Conservation (phyloP, 92 coral and sea anemone genomes). For the Siderastrea siderea region DNA sequence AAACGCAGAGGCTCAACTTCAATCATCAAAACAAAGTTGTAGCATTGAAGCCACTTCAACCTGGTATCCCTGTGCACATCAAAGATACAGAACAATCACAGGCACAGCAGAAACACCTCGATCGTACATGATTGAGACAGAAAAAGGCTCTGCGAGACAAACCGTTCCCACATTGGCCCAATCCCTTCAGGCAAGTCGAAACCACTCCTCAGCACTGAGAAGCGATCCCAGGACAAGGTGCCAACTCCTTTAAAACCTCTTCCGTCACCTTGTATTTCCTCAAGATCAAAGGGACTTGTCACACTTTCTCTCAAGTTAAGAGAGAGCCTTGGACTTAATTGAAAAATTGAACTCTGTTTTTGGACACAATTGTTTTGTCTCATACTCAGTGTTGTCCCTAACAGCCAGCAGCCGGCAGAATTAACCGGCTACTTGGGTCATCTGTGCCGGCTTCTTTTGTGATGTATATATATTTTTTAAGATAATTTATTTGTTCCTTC, state of each 20-base stretch:
- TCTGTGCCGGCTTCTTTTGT: no score
- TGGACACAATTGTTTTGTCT: no score
- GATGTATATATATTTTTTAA: no score
- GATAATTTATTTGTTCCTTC: no score
- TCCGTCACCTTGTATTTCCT: conserved; percentile 27
- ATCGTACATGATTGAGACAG: no score
- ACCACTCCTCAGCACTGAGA: not conserved
- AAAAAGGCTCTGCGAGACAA: not conserved
- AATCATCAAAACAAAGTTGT: conserved; percentile 29
- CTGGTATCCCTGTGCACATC: conserved; percentile 42
- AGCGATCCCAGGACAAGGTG: not conserved
- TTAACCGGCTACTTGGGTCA: no score
- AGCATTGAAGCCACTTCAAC: conserved; percentile 18
- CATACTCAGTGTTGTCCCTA: no score
- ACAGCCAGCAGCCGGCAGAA: no score
- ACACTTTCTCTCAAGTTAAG: no score
- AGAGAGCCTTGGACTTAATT: conserved; percentile 15
- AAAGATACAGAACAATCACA: conserved; percentile 25
- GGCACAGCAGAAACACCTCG: no score
- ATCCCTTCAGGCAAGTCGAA: not conserved
- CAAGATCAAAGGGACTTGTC: conserved; percentile 39
- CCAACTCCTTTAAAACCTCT: not conserved
- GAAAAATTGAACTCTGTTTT: not conserved
- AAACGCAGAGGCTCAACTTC: conserved; percentile 39
- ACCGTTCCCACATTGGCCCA: not conserved